A percentile compares a stretch with the other conserved stretches of the same genome.
phyloP scores from a whole-genome alignment of 2,888 invertebrate species.

The Exephanes ischioxanthus region DNA sequence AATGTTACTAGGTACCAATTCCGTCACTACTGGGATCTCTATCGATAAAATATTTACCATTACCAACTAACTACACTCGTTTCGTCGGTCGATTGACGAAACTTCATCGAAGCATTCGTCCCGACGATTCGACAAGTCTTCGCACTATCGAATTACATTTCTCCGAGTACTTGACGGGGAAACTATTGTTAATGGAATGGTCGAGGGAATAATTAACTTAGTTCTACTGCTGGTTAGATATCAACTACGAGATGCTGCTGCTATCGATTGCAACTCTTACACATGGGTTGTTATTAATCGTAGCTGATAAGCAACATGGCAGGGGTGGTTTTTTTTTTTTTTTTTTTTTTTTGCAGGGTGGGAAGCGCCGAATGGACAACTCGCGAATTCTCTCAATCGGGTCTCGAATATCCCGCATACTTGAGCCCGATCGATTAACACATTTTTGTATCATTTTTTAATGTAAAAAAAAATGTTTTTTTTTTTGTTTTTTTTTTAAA shows the following conservation, averaged over 20 bases:
- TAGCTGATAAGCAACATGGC: constrained; percentile 61
- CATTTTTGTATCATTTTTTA: not conserved
- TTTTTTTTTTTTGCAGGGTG: constrained; percentile 1
- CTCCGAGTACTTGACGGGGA: not conserved
- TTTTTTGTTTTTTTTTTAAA: constrained; percentile 19
- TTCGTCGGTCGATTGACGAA: not conserved
- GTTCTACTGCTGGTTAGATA: constrained; percentile 50
- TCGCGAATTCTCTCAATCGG: constrained; percentile 41
- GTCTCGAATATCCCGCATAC: constrained; percentile 27
- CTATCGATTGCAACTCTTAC: constrained; percentile 17
- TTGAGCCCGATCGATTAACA: constrained; percentile 34
- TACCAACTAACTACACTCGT: constrained; percentile 41
- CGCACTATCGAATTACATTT: constrained; percentile 30
- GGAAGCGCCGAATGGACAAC: constrained; percentile 28
- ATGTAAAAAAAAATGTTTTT: constrained; percentile 17
- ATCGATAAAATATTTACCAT: constrained; percentile 3
- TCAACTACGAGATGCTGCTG: constrained; percentile 55
- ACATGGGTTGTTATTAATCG: constrained; percentile 39
- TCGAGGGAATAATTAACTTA: constrained; percentile 36
- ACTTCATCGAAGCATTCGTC: not conserved
- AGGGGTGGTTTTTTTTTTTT: constrained; percentile 9
- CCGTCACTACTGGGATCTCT: constrained; percentile 23
- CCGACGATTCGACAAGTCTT: constrained; percentile 22
- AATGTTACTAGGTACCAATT: not conserved
- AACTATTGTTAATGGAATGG: not conserved